Base-by-base conservation (phyloP, 2,888 invertebrate species). In the Sminthurinus aureus region DNA sequence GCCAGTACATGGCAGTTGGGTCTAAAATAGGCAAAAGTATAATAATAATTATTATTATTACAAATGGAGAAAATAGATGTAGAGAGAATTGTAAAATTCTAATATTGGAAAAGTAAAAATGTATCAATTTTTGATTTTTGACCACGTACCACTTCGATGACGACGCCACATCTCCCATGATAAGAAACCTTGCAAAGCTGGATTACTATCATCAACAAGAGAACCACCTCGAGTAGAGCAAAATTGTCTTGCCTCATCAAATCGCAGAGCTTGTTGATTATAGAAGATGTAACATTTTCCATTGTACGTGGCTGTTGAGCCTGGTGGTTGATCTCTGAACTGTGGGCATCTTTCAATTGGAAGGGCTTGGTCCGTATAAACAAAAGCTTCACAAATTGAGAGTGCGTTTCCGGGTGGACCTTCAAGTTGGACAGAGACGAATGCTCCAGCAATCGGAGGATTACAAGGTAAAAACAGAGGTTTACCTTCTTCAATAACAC, bases 241-340 rank as follows among this genome's bases (percentile, higher is more conserved):
- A 91, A 95, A 96, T 0, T 93, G 92, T 12, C 96, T 91, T 0
- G 97, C 94, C 79, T 96, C 96, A 76, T 94, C 92, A 91, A 97
- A 96, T 88, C 93, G 93, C 86, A 94, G 90, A 0, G 96, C 96
- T 89, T 96, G 96, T 15, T 95, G 92, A 90, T 96, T 96, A 91
- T 97, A 96, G 92, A 97, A 97, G 85, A 96, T 96, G 91, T 97
- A 97, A 90, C 97, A 97, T 91, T 97, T 97, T 85, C 97, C 97
- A 89, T 97, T 97, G 91, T 97, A 97, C 0, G 97, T 97, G 0
- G 97, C 96, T 0, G 96, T 94, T 83, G 96, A 96, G 26, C 97
- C 97, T 0, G 96, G 96, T 0, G 97, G 97, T 90, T 97, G 97
- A 89, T 97, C 97, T 26, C 97, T 91, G 91, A 97, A 97, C 89